A percentile compares a stretch with the other conserved stretches of the same genome.
Evolutionary conservation across 2,113 vertebrate genomes (phyloP).

Genomic region (Entelurus aequoreus): DNA sequence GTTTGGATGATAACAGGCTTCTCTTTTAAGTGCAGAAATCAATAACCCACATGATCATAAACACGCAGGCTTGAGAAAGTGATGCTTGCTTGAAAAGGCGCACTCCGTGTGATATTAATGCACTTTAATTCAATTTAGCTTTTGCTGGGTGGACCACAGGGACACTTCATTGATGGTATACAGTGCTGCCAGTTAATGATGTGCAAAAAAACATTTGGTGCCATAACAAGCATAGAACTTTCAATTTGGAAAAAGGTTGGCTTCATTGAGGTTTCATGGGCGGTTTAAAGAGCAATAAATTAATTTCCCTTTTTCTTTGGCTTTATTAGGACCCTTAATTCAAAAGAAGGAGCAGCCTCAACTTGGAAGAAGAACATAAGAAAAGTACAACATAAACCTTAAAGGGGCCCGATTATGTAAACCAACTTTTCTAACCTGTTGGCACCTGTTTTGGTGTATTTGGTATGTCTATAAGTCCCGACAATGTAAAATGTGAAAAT

Average conservation of each 20-base stretch:
- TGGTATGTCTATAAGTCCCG: too few species aligned
- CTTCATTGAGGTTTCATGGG: slow-evolving; percentile 17
- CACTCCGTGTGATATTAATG: slow-evolving; percentile 52
- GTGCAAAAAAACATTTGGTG: slow-evolving; percentile 43
- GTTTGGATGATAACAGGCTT: slow-evolving; percentile 43
- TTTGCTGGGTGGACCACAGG: slow-evolving; percentile 44
- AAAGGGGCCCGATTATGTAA: too few species aligned
- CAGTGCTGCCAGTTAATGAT: slow-evolving; percentile 46
- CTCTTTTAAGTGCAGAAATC: slow-evolving; percentile 58
- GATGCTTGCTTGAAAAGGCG: slow-evolving; percentile 42
- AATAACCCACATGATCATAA: slow-evolving; percentile 57
- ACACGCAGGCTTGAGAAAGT: slow-evolving; percentile 51
- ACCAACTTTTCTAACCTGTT: too few species aligned
- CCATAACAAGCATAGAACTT: slow-evolving; percentile 44
- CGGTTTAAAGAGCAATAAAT: background rate
- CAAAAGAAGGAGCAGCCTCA: too few species aligned
- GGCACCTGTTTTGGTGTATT: too few species aligned
- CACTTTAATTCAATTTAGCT: slow-evolving; percentile 56
- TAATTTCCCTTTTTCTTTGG: too few species aligned
- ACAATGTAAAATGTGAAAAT: too few species aligned
- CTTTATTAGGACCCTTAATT: too few species aligned
- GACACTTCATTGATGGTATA: slow-evolving; percentile 55
- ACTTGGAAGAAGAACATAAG: too few species aligned
- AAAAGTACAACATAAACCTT: too few species aligned
- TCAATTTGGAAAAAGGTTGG: too few species aligned